Evolutionary conservation across 2,888 invertebrate species (phyloP).

Genomic region (Blomia tropicalis): DNA sequence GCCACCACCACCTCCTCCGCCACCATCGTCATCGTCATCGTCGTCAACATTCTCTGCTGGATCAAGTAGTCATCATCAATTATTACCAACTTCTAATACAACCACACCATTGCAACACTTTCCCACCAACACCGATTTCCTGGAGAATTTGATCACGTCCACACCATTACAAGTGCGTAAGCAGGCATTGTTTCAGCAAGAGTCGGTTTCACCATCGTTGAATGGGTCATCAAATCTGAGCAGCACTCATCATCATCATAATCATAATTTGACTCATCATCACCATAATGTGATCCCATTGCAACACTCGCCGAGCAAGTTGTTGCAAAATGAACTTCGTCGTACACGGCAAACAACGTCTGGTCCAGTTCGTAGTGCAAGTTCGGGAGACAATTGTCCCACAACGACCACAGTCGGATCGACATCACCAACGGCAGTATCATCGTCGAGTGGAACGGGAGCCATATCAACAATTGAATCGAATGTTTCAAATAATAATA

Average conservation of each 20-base stretch:
- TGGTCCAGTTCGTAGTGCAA: not conserved
- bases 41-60: not conserved
- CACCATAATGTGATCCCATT: not conserved
- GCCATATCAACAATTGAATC: not conserved
- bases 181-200: not conserved
- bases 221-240: not conserved
- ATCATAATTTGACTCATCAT: not conserved
- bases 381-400: not conserved
- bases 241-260: not conserved
- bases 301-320: not conserved
- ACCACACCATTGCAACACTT: too few relatives aligned
- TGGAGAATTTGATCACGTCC: not conserved
- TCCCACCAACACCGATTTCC: constrained; percentile 5
- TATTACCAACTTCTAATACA: not conserved
- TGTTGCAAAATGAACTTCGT: not conserved
- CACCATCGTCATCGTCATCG: not conserved
- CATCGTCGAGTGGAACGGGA: not conserved
- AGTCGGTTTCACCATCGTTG: not conserved
- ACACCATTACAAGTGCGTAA: constrained; percentile 3
- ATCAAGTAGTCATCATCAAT: not conserved
- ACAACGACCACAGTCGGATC: not conserved
- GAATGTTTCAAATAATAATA: not conserved
- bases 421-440: not conserved
- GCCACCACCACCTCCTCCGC: constrained; percentile 12
- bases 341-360: not conserved